Evolutionary conservation across 1,140 invertebrate species (phyloP), one percentile per base, ranked within the genome.

Genomic region (Zelostemma sp.): DNA sequence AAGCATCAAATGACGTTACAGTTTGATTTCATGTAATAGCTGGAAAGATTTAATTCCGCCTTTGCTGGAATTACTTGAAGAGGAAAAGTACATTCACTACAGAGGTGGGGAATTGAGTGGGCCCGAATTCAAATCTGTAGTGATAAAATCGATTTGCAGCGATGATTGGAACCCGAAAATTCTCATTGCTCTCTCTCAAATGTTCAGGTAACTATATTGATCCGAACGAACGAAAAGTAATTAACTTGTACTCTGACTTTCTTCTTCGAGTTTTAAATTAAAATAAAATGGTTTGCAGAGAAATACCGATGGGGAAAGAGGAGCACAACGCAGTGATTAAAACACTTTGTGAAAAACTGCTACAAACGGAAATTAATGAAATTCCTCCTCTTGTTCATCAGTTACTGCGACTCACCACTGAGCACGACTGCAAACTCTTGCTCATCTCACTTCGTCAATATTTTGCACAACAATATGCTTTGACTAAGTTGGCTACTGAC

Each of bases 151-250:
- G 5, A 83, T 88, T 41, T 85, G 82, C 51, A 75, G 74, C 38
- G 72, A 63, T 41, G 49, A 76, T 8, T 87, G 86, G 80, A 55
- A 85, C 3, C 38, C 72, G 6, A 60, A 68, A 21, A 80, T 85
- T 59, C 55, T 85, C 11, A 80, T 85, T 21, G 75, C 85, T 2
- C 57, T 88, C 0, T 80, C 86, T 12, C 77, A 81, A 67, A 87
- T 87, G 86, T 87, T 87, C 57, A 80, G 80, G 85, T 86, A 80
- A 73, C n/a, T n/a, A n/a, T n/a, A n/a, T n/a, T n/a, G n/a, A n/a
- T n/a, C n/a, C n/a, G n/a, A n/a, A n/a, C n/a, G n/a, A n/a, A n/a
- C n/a, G n/a, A n/a, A n/a, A n/a, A n/a, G n/a, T n/a, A n/a, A n/a
- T n/a, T n/a, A n/a, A n/a, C n/a, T n/a, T n/a, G n/a, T n/a, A n/a